Percentiles rank a stretch among this genome's conserved stretches.
Conservation (phyloP, 2,888 invertebrate species). For the Trilocha varians region DNA sequence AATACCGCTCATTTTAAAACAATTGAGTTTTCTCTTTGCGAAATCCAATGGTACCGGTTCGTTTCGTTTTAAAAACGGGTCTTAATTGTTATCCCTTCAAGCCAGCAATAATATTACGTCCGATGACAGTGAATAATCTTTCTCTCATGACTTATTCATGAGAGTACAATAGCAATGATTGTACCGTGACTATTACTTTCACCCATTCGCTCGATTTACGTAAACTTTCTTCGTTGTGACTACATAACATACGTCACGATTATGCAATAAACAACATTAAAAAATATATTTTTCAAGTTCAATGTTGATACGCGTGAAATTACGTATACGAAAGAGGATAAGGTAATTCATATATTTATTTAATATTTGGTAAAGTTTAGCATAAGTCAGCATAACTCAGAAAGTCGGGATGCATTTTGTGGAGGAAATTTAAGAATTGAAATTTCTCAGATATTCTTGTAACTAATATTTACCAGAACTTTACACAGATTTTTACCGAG, state of each 20-base stretch:
- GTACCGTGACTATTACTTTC: slow-evolving; percentile 42
- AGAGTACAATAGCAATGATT: slow-evolving; percentile 50
- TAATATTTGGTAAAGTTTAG: no score
- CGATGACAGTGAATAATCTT: slow-evolving; percentile 41
- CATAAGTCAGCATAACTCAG: no score
- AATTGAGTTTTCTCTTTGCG: neutral
- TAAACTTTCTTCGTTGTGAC: slow-evolving; percentile 49
- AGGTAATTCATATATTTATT: no score
- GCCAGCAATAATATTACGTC: slow-evolving; percentile 24
- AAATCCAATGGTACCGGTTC: neutral
- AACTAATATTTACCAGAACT: no score
- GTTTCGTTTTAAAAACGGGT: neutral
- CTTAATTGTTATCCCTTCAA: neutral
- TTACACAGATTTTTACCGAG: no score
- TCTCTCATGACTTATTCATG: slow-evolving; percentile 52
- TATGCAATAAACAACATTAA: slow-evolving; percentile 18
- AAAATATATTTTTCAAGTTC: slow-evolving; percentile 16
- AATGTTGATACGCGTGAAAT: no score
- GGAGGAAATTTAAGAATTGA: no score
- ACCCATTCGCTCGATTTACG: slow-evolving; percentile 49
- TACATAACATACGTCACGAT: slow-evolving; percentile 26
- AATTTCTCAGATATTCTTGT: no score
- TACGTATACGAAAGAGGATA: no score
- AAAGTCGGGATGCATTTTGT: no score
- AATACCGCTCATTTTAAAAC: no score